phyloP scores from a whole-genome alignment of 2,113 vertebrate genomes.

The Myrmophylax atrothorax region DNA sequence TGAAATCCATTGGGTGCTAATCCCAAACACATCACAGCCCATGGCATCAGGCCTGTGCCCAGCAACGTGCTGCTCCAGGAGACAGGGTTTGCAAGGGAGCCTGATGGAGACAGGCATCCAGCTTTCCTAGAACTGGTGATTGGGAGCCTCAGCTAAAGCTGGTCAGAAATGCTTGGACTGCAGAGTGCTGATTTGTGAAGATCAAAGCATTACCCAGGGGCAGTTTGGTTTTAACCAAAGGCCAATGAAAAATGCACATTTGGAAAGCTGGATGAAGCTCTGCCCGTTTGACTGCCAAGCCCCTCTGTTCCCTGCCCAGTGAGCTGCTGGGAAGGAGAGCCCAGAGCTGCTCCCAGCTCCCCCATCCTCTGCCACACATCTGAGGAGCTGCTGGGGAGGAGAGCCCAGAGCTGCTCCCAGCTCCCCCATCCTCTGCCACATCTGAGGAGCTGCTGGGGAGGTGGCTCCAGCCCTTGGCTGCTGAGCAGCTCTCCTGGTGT shows the following conservation, averaged over 20 bases:
- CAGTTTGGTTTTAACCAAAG: neutral
- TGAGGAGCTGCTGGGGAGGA: neutral
- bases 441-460: neutral
- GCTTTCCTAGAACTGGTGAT: neutral
- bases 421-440: too few species aligned
- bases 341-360: neutral
- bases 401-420: neutral
- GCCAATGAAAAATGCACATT: neutral
- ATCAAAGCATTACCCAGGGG: neutral
- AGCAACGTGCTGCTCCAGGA: neutral
- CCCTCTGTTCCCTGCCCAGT: neutral
- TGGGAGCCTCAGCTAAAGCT: neutral
- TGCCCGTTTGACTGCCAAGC: neutral
- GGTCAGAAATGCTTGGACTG: neutral
- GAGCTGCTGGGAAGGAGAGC: neutral
- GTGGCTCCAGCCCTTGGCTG: neutral
- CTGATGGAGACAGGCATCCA: neutral
- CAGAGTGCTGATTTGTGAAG: neutral
- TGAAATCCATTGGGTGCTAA: constrained; percentile 6
- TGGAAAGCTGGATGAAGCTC: neutral
- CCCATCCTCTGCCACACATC: neutral
- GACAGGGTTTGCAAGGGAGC: neutral
- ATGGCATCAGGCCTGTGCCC: neutral
- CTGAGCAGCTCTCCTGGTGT: neutral
- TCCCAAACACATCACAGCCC: neutral